A percentile compares a stretch with the other conserved stretches of the same genome.
These are phyloP conservation scores for Rhogogaster chlorosoma DNA, from an alignment of 2,888 invertebrate species.

Conservation along the genomic window DNA sequence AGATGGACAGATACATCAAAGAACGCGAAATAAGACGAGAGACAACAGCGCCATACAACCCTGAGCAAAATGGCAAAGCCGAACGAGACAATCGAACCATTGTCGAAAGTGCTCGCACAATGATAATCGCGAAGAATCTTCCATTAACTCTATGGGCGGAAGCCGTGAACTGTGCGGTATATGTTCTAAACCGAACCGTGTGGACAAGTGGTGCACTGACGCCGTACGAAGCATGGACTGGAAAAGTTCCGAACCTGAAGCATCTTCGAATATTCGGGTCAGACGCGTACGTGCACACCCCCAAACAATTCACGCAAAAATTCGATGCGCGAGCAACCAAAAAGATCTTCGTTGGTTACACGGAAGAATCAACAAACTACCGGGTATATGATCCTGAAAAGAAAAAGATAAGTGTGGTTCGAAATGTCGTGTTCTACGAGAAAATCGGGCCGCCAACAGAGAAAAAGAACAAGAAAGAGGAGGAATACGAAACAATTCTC, in stretches of 20 bases:
- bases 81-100: constrained; percentile 52
- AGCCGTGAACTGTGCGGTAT: not conserved
- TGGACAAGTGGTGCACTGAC: not conserved
- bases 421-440: constrained; percentile 64
- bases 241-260: not conserved
- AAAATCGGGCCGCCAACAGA: not conserved
- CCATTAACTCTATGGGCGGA: not conserved
- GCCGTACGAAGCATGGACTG: not conserved
- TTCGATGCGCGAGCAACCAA: constrained; percentile 57
- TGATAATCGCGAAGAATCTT: not conserved
- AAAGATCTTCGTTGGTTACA: constrained; percentile 57
- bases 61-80: constrained; percentile 13
- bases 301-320: constrained; percentile 59
- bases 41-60: constrained; percentile 13
- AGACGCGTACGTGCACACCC: constrained; percentile 56
- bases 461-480: too few species aligned
- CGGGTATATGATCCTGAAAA: constrained; percentile 60
- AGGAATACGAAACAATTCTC: too few species aligned
- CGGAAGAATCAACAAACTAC: constrained; percentile 59
- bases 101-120: constrained; percentile 5
- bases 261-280: constrained; percentile 60
- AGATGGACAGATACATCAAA: constrained; percentile 38
- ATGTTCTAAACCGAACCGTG: not conserved
- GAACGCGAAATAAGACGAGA: constrained; percentile 31
- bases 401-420: constrained; percentile 55